Evolutionary conservation across 2,113 vertebrate genomes (phyloP).

Genomic region (Thalassoma bifasciatum): DNA sequence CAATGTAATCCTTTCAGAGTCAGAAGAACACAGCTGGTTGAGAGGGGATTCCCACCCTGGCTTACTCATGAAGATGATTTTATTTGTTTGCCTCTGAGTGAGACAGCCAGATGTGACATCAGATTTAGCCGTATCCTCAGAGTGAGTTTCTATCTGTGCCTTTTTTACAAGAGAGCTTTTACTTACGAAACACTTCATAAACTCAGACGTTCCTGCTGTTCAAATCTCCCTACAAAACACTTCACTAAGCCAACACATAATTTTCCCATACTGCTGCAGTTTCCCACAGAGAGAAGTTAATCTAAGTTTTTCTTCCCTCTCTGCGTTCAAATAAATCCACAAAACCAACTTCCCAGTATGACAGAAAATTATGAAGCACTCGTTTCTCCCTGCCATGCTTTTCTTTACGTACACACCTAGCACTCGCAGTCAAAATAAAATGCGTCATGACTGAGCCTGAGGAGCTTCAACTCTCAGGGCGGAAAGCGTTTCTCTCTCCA

Average conservation of each 20-base stretch:
- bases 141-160: neutral
- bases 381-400: neutral
- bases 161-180: neutral
- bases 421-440: slow-evolving; percentile 7
- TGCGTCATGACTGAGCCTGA: slow-evolving; percentile 21
- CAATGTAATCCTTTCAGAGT: too few species aligned
- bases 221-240: slow-evolving; percentile 2
- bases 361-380: neutral
- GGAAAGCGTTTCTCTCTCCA: slow-evolving; percentile 57
- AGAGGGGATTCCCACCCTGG: neutral
- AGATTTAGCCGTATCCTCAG: neutral
- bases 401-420: neutral
- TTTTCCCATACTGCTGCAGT: neutral
- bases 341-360: neutral
- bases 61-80: neutral
- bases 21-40: neutral
- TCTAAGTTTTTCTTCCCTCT: neutral
- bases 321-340: neutral
- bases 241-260: neutral
- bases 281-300: neutral
- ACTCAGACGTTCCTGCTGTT: slow-evolving; percentile 1
- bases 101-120: slow-evolving; percentile 2
- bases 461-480: slow-evolving; percentile 38
- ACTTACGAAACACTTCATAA: neutral
- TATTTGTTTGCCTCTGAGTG: slow-evolving; percentile 1